phyloP scores from a whole-genome alignment of 92 coral and sea anemone species.

The Phymanthus crucifer region DNA sequence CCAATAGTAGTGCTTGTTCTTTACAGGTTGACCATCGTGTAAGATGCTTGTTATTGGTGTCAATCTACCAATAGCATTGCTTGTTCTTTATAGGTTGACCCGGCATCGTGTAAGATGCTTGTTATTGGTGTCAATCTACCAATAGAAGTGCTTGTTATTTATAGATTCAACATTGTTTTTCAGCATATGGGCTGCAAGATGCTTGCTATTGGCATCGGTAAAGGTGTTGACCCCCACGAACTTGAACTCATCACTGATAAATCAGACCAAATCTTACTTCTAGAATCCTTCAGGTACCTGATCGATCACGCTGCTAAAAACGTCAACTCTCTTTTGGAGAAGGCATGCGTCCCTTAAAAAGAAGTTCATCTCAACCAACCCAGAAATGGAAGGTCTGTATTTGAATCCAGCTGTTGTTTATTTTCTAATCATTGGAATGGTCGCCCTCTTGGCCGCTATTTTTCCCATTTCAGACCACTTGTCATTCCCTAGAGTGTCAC shows the following conservation, averaged over 20 bases:
- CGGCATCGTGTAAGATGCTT: background rate
- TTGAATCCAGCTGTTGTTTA: no score
- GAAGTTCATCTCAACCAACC: no score
- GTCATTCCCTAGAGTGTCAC: no score
- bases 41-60: background rate
- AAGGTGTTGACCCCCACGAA: background rate
- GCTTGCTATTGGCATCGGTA: background rate
- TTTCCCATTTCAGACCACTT: no score
- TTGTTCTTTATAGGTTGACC: background rate
- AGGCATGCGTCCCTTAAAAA: constrained; percentile 5
- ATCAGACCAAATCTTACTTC: background rate
- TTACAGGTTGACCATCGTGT: no score
- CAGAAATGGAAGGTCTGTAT: no score
- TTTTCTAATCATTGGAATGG: no score
- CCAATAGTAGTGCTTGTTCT: no score
- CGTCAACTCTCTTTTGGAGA: background rate
- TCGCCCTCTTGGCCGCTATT: no score
- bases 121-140: background rate
- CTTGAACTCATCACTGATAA: background rate
- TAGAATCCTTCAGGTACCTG: background rate
- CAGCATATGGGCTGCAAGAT: background rate
- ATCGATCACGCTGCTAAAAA: constrained; percentile 1
- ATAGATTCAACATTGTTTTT: background rate
- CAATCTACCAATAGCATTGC: no score
- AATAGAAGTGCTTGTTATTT: no score